These are phyloP conservation scores for Drosophila prolongata DNA, from an alignment of 2,888 invertebrate species.

Conservation along the genomic window DNA sequence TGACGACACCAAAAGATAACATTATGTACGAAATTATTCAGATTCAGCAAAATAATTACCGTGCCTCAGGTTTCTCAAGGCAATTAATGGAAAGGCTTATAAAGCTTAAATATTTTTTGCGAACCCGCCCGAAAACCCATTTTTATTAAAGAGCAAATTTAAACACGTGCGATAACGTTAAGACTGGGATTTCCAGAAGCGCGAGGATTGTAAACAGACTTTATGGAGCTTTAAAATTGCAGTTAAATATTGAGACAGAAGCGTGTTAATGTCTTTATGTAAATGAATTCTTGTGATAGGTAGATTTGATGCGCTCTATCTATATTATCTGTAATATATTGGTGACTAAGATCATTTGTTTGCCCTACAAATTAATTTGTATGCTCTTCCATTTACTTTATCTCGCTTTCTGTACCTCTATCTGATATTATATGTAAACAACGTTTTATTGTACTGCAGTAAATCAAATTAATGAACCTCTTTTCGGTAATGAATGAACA, in stretches of 20 bases:
- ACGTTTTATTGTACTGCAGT: conserved; percentile 13
- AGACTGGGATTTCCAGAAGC: conserved; percentile 28
- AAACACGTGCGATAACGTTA: conserved; percentile 24
- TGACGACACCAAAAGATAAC: conserved; percentile 57
- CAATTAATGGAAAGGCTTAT: conserved; percentile 44
- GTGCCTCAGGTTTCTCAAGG: conserved; percentile 21
- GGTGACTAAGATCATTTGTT: conserved; percentile 2
- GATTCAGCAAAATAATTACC: conserved; percentile 43
- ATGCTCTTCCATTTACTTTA: conserved; percentile 16
- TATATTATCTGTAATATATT: no score
- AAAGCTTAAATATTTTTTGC: conserved; percentile 8
- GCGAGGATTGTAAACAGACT: conserved; percentile 12
- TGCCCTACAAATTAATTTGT: conserved; percentile 11
- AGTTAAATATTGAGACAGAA: conserved; percentile 13
- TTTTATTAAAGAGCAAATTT: conserved; percentile 22
- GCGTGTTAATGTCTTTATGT: neutral
- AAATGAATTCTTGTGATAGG: neutral
- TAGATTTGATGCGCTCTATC: no score
- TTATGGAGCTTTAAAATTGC: conserved; percentile 11
- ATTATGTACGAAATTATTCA: conserved; percentile 31
- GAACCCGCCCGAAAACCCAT: neutral
- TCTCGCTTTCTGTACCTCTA: neutral
- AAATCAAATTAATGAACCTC: conserved; percentile 3
- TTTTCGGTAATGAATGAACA: conserved; percentile 5
- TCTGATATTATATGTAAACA: conserved; percentile 18